Evolutionary conservation across 2,888 invertebrate genomes (phyloP).

Genomic region (Sturmia bella): DNA sequence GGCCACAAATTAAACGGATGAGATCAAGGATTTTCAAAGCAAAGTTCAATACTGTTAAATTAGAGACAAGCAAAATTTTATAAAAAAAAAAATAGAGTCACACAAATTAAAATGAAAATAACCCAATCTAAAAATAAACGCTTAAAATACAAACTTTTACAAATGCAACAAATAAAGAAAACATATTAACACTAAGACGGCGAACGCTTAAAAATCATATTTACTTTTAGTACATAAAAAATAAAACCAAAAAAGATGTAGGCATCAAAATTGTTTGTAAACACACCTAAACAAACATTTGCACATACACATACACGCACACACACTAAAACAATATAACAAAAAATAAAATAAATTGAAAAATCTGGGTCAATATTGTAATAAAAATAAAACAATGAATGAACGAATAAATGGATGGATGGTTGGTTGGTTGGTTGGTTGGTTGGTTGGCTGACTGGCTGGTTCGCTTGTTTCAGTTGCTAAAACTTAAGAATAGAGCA

Average conservation of each 20-base stretch:
- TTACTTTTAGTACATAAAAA: not conserved
- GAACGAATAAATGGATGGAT: conserved; percentile 50
- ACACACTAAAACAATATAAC: conserved; percentile 24
- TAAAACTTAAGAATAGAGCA: conserved; percentile 21
- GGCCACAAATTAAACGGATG: conserved; percentile 21
- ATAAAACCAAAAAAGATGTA: conserved; percentile 22
- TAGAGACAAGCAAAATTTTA: too few relatives aligned
- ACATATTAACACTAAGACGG: conserved; percentile 8
- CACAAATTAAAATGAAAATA: too few relatives aligned
- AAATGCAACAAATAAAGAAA: conserved; percentile 29
- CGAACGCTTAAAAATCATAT: conserved; percentile 23
- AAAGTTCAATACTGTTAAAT: not conserved
- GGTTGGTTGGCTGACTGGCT: conserved; percentile 4
- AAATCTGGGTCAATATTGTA: conserved; percentile 68
- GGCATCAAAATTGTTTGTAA: conserved; percentile 35
- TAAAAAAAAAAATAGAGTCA: too few relatives aligned
- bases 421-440: conserved; percentile 2
- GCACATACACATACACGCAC: conserved; percentile 6
- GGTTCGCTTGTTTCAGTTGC: conserved; percentile 31
- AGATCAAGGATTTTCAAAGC: conserved; percentile 37
- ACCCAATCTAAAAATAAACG: too few relatives aligned
- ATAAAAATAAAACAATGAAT: conserved; percentile 67
- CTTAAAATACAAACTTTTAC: not conserved
- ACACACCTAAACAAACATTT: conserved; percentile 22
- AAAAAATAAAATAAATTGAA: conserved; percentile 42